Evolutionary conservation across 2,113 vertebrate species (phyloP).

Genomic region (Aptenodytes forsteri): DNA sequence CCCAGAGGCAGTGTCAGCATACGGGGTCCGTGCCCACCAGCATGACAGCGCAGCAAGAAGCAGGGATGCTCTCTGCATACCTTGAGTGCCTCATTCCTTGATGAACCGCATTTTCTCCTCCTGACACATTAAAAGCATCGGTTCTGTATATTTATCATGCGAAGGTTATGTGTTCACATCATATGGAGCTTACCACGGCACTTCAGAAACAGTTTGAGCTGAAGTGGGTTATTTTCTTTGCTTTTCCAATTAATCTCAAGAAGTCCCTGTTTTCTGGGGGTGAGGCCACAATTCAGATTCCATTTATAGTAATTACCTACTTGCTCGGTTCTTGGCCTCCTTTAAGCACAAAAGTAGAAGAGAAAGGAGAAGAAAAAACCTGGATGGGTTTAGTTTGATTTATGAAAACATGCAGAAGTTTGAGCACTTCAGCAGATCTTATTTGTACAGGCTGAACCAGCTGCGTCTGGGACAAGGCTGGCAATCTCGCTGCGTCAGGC

Average conservation of each 20-base stretch:
- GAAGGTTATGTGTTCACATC: not conserved
- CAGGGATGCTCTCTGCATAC: not conserved
- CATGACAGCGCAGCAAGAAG: accelerated
- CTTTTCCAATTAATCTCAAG: slow-evolving; percentile 48
- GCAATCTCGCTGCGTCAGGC: not conserved
- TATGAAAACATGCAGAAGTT: slow-evolving; percentile 8
- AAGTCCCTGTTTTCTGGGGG: not conserved
- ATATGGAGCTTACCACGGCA: not conserved
- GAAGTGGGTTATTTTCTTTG: slow-evolving; percentile 41
- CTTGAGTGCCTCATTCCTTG: not conserved
- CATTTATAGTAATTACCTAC: not conserved
- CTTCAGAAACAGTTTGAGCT: slow-evolving; percentile 11
- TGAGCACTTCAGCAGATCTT: slow-evolving; percentile 16
- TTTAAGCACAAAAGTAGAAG: not conserved
- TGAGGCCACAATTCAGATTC: slow-evolving; percentile 13
- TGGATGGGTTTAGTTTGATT: slow-evolving; percentile 1
- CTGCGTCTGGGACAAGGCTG: not conserved
- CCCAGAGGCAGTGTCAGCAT: accelerated
- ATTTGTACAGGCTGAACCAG: not conserved
- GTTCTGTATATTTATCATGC: not conserved
- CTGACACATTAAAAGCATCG: not conserved
- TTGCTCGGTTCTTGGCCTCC: not conserved
- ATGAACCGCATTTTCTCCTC: not conserved
- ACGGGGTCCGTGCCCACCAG: accelerated
- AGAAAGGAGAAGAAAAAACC: not conserved